Evolutionary conservation across 2,888 invertebrate genomes (phyloP).

Genomic region (Agrochola lota): DNA sequence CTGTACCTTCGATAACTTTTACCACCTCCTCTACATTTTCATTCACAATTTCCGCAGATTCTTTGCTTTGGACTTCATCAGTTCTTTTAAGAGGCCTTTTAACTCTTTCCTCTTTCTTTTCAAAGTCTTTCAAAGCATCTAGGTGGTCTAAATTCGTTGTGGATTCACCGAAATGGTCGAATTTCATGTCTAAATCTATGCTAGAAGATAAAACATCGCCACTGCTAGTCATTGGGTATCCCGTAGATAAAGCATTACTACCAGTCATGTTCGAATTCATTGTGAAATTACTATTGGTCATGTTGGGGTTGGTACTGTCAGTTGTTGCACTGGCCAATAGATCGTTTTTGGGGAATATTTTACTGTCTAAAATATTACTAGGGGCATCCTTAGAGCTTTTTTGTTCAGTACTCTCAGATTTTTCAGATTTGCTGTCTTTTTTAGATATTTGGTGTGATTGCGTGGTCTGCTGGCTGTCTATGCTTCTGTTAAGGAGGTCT

Average conservation of each 20-base stretch:
- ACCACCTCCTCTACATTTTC: constrained; percentile 67
- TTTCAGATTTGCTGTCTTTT: constrained; percentile 83
- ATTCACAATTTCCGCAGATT: constrained; percentile 29
- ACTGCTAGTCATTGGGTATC: constrained; percentile 86
- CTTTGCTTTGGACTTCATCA: constrained; percentile 72
- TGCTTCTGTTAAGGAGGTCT: constrained; percentile 82
- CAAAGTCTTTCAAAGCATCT: constrained; percentile 72
- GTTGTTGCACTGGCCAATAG: constrained; percentile 82
- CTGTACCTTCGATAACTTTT: constrained; percentile 57
- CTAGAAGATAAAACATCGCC: constrained; percentile 83
- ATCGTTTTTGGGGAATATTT: constrained; percentile 75
- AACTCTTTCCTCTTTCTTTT: constrained; percentile 70
- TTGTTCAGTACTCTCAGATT: constrained; percentile 83
- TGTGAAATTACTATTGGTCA: constrained; percentile 87
- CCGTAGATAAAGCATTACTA: constrained; percentile 83
- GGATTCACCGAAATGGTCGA: constrained; percentile 91
- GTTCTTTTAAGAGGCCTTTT: constrained; percentile 75
- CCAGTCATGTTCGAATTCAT: constrained; percentile 86
- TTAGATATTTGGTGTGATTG: constrained; percentile 74
- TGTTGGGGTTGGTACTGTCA: constrained; percentile 85
- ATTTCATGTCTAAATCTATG: constrained; percentile 91
- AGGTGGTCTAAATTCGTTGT: constrained; percentile 80
- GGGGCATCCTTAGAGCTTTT: constrained; percentile 85
- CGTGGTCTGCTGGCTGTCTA: constrained; percentile 80
- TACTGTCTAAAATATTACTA: constrained; percentile 85